A percentile compares a stretch with the other conserved stretches of the same genome.
Evolutionary conservation across 2,113 vertebrate species (phyloP).

Genomic region (Illadopsis cleaveri): DNA sequence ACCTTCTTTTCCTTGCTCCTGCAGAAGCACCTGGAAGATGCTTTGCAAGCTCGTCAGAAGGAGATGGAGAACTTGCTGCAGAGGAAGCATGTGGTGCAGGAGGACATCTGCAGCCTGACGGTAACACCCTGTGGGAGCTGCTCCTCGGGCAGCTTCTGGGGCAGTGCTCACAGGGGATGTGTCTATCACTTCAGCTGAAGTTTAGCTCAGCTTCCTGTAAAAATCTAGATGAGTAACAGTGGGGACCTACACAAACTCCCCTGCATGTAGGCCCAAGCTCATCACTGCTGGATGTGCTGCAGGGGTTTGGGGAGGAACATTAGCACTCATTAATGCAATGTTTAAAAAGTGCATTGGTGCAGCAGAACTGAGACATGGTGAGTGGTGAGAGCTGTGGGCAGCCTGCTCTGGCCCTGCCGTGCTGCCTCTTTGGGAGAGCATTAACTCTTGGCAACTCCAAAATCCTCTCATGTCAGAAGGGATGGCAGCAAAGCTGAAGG

Average conservation of each 20-base stretch:
- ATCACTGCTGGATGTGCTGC: background rate
- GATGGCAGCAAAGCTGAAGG: background rate
- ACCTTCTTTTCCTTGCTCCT: background rate
- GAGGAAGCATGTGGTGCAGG: constrained; percentile 64
- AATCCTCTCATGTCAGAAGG: background rate
- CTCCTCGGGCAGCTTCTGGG: background rate
- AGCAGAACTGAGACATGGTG: background rate
- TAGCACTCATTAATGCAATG: background rate
- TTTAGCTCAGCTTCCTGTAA: background rate
- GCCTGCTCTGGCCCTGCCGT: background rate
- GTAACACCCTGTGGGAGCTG: constrained; percentile 48
- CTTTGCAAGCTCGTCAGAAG: constrained; percentile 65
- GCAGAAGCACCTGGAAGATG: constrained; percentile 79
- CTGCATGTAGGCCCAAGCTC: background rate
- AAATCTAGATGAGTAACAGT: background rate
- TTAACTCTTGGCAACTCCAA: background rate
- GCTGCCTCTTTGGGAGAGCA: background rate
- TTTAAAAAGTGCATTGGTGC: background rate
- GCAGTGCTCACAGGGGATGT: background rate
- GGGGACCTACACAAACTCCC: background rate
- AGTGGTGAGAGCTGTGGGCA: background rate
- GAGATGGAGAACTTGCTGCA: constrained; percentile 66
- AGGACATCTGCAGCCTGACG: constrained; percentile 76
- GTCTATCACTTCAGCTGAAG: background rate
- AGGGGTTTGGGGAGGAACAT: background rate